Percentiles rank a stretch among this genome's conserved stretches.
Conservation (phyloP, 2,888 invertebrate genomes). For the Sinelater perroti region DNA sequence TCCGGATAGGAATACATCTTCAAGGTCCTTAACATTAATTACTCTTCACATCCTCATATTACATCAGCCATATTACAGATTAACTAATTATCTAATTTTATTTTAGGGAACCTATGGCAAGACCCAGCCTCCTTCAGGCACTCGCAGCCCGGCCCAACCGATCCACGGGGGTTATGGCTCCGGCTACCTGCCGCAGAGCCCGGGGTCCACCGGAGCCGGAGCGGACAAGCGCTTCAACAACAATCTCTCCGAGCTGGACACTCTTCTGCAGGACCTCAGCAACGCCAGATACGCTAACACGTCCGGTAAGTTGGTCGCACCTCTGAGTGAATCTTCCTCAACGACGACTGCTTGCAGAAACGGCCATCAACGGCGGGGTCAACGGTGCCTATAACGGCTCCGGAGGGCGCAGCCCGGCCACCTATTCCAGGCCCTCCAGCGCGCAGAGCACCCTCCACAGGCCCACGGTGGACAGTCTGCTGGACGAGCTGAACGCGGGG, state of each 20-base stretch:
- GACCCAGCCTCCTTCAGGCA: conserved; percentile 46
- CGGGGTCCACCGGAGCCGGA: conserved; percentile 52
- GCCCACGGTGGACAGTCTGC: conserved; percentile 87
- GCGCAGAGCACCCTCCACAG: conserved; percentile 63
- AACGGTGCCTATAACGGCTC: conserved; percentile 53
- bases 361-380: conserved; percentile 55
- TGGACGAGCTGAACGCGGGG: conserved; percentile 89
- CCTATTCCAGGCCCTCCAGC: conserved; percentile 55
- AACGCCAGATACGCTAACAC: conserved; percentile 64
- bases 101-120: conserved; percentile 56
- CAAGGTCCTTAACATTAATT: too few species aligned
- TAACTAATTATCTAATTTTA: too few species aligned
- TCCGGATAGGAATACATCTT: too few species aligned
- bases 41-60: too few species aligned
- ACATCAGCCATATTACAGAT: too few species aligned
- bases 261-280: conserved; percentile 89
- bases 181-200: conserved; percentile 39
- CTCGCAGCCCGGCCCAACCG: conserved; percentile 24
- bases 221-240: conserved; percentile 66
- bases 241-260: conserved; percentile 91
- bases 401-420: conserved; percentile 56
- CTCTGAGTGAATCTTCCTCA: not conserved
- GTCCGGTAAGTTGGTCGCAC: conserved; percentile 23
- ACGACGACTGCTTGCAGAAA: too few species aligned
- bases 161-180: conserved; percentile 36